phyloP scores from a whole-genome alignment of 1,140 invertebrate genomes.

The Amyelois transitella region DNA sequence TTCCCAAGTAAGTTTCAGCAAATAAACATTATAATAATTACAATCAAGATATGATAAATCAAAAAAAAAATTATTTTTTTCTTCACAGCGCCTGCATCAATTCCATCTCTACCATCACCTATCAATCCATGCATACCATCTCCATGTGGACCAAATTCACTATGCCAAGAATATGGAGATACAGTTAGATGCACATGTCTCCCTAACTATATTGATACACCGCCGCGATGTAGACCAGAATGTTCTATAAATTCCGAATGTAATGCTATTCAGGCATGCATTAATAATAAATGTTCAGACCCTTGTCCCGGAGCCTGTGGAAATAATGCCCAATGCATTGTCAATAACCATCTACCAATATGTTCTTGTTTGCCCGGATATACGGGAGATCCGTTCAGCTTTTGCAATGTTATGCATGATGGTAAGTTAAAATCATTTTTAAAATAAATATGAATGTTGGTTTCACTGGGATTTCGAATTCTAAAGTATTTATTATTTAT shows the following conservation, averaged over 20 bases:
- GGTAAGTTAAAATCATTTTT: slow-evolving; percentile 14
- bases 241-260: slow-evolving; percentile 84
- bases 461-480: neutral
- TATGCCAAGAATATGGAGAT: slow-evolving; percentile 79
- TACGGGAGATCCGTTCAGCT: slow-evolving; percentile 81
- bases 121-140: slow-evolving; percentile 82
- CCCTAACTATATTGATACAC: slow-evolving; percentile 78
- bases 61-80: slow-evolving; percentile 10
- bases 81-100: slow-evolving; percentile 27
- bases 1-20: slow-evolving; percentile 34
- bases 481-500: neutral
- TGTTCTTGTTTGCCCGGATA: slow-evolving; percentile 81
- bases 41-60: neutral
- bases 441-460: neutral
- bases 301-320: slow-evolving; percentile 85
- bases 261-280: slow-evolving; percentile 78
- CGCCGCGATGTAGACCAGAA: slow-evolving; percentile 83
- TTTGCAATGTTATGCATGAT: slow-evolving; percentile 30
- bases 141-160: slow-evolving; percentile 82
- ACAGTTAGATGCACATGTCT: slow-evolving; percentile 81
- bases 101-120: slow-evolving; percentile 36
- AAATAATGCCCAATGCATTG: slow-evolving; percentile 82
- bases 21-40: neutral
- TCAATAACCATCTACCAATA: slow-evolving; percentile 80
- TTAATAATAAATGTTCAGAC: slow-evolving; percentile 79